A percentile compares a stretch with the other conserved stretches of the same genome.
These are phyloP conservation scores for Simalia tracyae DNA, from an alignment of 2,797 vertebrate genomes.

Conservation along the genomic window DNA sequence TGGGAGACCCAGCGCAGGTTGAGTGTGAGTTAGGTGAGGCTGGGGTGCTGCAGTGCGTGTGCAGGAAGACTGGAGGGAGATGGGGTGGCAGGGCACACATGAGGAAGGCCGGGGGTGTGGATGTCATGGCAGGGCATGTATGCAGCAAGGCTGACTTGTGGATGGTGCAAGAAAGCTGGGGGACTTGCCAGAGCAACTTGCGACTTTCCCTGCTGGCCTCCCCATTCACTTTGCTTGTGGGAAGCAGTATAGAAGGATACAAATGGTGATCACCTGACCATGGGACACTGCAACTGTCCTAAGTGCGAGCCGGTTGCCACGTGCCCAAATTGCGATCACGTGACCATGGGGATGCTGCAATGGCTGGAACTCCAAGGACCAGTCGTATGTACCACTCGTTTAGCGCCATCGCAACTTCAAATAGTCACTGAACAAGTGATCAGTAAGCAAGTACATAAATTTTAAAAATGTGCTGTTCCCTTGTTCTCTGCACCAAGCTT, in stretches of 20 bases:
- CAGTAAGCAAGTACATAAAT: not conserved
- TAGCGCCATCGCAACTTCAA: not conserved
- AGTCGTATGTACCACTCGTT: not conserved
- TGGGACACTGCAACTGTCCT: not conserved
- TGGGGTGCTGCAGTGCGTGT: not conserved
- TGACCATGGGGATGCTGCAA: not conserved
- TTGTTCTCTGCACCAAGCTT: not conserved
- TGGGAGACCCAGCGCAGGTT: not conserved
- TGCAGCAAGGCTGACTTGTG: not conserved
- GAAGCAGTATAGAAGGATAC: not conserved
- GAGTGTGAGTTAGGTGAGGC: not conserved
- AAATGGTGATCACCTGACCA: not conserved
- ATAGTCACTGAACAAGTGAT: not conserved
- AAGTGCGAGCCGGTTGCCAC: not conserved
- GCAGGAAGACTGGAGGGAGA: not conserved
- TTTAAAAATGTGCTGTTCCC: not conserved
- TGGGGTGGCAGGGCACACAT: not conserved
- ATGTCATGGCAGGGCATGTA: not conserved
- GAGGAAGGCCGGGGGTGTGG: not conserved
- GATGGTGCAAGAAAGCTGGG: not conserved
- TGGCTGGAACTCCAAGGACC: not conserved
- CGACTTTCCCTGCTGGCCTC: not conserved
- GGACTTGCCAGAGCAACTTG: not conserved
- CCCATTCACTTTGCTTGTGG: not conserved
- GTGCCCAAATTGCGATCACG: not conserved